Conservation (phyloP, 2,797 vertebrate species). For the Sylvia borin region DNA sequence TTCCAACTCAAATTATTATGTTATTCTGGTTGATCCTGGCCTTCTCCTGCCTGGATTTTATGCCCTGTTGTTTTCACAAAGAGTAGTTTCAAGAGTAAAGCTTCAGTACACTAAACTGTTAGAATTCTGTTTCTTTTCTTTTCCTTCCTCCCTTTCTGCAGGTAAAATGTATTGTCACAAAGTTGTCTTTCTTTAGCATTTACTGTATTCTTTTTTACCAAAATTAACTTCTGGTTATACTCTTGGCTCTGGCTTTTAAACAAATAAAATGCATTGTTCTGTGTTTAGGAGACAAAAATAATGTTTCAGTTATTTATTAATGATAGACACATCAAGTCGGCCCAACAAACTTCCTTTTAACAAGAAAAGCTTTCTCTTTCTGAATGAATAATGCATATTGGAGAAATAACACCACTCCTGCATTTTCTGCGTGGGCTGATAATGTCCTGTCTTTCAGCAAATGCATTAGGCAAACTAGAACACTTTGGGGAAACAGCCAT, state of each 20-base stretch:
- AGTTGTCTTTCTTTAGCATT: background rate
- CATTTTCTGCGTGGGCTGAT: conserved; percentile 15
- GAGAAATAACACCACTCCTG: background rate
- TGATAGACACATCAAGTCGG: background rate
- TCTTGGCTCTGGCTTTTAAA: background rate
- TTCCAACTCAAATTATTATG: background rate
- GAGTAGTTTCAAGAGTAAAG: background rate
- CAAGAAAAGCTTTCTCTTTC: conserved; percentile 6
- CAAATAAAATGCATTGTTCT: background rate
- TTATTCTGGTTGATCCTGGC: background rate
- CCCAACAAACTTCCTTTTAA: background rate
- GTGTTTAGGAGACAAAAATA: background rate
- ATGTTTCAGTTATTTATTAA: conserved; percentile 14
- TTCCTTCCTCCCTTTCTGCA: background rate
- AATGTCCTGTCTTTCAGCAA: conserved; percentile 28
- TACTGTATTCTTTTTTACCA: background rate
- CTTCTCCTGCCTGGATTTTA: background rate
- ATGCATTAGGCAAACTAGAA: conserved; percentile 34
- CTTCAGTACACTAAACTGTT: background rate
- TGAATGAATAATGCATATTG: conserved; percentile 51
- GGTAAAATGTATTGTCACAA: background rate
- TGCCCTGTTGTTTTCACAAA: background rate
- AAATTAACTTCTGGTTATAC: background rate
- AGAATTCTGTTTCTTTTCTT: background rate
- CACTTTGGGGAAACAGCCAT: background rate